Base-by-base conservation (phyloP, 2,797 vertebrate species). In the Dryobates pubescens region DNA sequence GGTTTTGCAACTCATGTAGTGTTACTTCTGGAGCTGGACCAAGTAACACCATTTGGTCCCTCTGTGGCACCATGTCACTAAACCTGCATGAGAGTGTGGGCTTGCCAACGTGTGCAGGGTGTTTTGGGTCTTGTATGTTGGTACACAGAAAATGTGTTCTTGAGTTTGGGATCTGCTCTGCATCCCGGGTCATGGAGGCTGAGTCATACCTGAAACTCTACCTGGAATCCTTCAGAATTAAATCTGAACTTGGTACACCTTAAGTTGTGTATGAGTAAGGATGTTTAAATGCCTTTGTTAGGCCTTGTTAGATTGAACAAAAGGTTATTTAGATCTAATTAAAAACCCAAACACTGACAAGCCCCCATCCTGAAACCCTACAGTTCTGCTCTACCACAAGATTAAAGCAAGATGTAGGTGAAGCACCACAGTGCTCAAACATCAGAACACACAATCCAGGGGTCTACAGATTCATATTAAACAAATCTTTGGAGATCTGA, bases 311-410 rank as follows among this genome's bases (percentile, higher is more conserved):
- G 20, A 20, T 85, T 51, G 17, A 51, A n/a, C 62, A 16, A 38
- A 78, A 65, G 5, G 41, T 82, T 77, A 62, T 62, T 54, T 54
- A 56, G 8, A 61, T 72, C 72, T 75, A 26, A 75, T 78, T 75
- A 3, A 59, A 83, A 83, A 4, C 5, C 8, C 14, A 6, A 72
- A 63, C 5, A 20, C 8, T 73, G 62, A 32, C 47, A 83, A 24
- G 1, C 6, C 10, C 13, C 7, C 4, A 51, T 4, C 26, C 17
- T 1, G 1, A 36, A 58, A 78, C 8, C 23, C 59, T 2, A 1
- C 6, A 27, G 41, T 65, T 68, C 54, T 86, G 34, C 41, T 20
- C 38, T 59, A 12, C 18, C 10, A 29, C 23, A 47, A 63, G 17
- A 67, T 56, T 75, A 80, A 87, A 86, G n/a, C 38, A 86, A 86